phyloP scores from a whole-genome alignment of 2,797 vertebrate genomes.

The Alectoris magna region DNA sequence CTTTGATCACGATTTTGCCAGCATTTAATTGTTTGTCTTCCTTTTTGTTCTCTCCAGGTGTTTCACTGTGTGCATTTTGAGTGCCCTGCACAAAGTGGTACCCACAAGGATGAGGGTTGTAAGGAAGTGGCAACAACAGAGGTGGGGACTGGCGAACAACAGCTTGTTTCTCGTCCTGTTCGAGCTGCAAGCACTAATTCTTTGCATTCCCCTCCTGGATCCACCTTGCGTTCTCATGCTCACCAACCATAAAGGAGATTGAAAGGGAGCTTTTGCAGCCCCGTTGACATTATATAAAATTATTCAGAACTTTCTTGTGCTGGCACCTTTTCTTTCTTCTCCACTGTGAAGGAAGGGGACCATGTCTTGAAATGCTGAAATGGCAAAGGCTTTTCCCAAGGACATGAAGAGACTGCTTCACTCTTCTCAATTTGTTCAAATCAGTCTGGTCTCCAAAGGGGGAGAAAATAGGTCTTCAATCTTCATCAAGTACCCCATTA shows the following conservation, averaged over 20 bases:
- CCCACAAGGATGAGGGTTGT: conserved; percentile 83
- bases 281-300: neutral
- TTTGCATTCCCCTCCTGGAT: conserved; percentile 76
- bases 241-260: conserved; percentile 56
- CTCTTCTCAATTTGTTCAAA: conserved; percentile 59
- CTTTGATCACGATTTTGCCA: neutral
- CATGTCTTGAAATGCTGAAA: conserved; percentile 16
- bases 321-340: conserved; percentile 29
- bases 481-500: conserved; percentile 72
- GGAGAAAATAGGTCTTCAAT: conserved; percentile 69
- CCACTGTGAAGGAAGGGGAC: conserved; percentile 42
- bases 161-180: conserved; percentile 72
- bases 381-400: conserved; percentile 60
- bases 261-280: conserved; percentile 22
- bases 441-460: conserved; percentile 51
- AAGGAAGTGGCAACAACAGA: conserved; percentile 78
- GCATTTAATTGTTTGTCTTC: neutral
- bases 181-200: conserved; percentile 80
- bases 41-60: conserved; percentile 81
- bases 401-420: conserved; percentile 49
- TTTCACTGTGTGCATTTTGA: conserved; percentile 99
- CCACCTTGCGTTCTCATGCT: conserved; percentile 44
- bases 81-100: conserved; percentile 89
- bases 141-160: conserved; percentile 66
- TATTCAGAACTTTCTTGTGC: conserved; percentile 4